Evolutionary conservation across 2,113 vertebrate genomes (phyloP).

Genomic region (Kryptolebias marmoratus): DNA sequence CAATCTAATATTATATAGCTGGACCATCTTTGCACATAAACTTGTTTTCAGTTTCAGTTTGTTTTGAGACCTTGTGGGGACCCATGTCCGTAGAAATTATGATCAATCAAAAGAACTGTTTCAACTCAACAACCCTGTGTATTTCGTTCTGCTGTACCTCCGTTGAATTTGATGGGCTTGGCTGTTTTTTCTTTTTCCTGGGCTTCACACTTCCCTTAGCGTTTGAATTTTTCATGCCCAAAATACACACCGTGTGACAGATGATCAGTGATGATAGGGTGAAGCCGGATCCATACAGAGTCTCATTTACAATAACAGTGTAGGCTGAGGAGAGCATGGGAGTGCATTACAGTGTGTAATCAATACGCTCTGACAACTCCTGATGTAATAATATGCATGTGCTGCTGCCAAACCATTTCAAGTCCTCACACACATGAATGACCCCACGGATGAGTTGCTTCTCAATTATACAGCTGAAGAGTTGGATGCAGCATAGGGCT

Average conservation of each 20-base stretch:
- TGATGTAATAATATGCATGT: constrained; percentile 75
- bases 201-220: background rate
- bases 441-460: constrained; percentile 58
- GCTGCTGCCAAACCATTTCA: constrained; percentile 62
- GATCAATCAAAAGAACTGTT: constrained; percentile 39
- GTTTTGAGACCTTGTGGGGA: constrained; percentile 16
- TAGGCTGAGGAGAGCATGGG: constrained; percentile 56
- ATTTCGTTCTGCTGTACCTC: background rate
- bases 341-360: constrained; percentile 74
- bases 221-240: constrained; percentile 21
- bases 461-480: constrained; percentile 58
- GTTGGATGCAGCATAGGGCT: constrained; percentile 1
- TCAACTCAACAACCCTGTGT: constrained; percentile 25
- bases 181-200: background rate
- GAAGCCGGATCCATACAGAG: constrained; percentile 58
- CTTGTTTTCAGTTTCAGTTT: background rate
- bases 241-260: constrained; percentile 46
- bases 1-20: too few relatives aligned
- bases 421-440: constrained; percentile 60
- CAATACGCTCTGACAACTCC: constrained; percentile 69
- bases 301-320: constrained; percentile 71
- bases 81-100: constrained; percentile 9
- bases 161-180: constrained; percentile 22
- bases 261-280: constrained; percentile 63
- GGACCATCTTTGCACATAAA: too few relatives aligned